Percentiles rank a stretch among this genome's conserved stretches.
Conservation (phyloP, 2,113 vertebrate genomes). For the Alectura lathami region DNA sequence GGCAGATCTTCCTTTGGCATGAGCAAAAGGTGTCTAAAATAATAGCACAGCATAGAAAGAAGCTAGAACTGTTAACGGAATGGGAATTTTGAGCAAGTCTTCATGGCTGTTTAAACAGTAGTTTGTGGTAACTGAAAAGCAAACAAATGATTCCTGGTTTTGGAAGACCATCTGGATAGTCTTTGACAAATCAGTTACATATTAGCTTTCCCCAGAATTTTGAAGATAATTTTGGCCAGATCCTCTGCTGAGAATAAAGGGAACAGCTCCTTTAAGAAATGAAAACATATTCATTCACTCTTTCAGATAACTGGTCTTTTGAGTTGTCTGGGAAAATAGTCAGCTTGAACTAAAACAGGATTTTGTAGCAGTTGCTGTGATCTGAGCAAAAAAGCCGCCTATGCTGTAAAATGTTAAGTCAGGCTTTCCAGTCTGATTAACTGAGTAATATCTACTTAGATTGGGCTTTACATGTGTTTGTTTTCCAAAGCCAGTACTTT, state of each 20-base stretch:
- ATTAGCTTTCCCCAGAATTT: not conserved
- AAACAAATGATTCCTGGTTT: not conserved
- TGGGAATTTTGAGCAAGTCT: not conserved
- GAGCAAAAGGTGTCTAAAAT: not conserved
- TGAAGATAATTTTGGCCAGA: not conserved
- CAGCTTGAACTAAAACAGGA: not conserved
- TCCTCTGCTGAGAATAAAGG: not conserved
- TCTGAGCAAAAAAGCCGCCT: not conserved
- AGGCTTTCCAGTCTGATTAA: not conserved
- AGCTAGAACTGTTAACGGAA: not conserved
- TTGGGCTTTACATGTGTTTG: not conserved
- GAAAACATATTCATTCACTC: not conserved
- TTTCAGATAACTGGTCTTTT: not conserved
- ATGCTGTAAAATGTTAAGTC: not conserved
- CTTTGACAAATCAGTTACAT: not conserved
- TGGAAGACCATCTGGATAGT: not conserved
- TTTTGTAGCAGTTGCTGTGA: not conserved
- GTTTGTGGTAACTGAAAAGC: not conserved
- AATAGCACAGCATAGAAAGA: not conserved
- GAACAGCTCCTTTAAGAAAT: not conserved
- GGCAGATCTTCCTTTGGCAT: not conserved
- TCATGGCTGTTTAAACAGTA: not conserved
- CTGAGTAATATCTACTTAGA: not conserved
- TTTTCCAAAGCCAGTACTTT: not conserved
- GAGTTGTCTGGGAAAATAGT: not conserved